phyloP scores from a whole-genome alignment of 2,888 invertebrate genomes.

The Thymelicus sylvestris region DNA sequence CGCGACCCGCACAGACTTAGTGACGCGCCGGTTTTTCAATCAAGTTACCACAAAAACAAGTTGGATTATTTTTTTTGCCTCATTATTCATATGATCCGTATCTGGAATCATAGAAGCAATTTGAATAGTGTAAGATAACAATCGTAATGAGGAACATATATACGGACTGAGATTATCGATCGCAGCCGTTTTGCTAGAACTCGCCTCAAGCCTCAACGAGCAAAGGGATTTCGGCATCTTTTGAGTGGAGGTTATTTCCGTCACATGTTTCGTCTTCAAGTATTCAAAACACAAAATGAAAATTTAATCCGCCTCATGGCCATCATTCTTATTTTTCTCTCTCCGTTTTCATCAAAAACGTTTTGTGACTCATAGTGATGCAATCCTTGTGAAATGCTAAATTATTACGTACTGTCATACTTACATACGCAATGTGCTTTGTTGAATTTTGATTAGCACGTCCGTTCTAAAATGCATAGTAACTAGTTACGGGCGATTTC shows the following conservation, averaged over 20 bases:
- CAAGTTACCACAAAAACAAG: slow-evolving; percentile 49
- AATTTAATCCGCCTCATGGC: slow-evolving; percentile 9
- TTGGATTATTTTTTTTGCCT: slow-evolving; percentile 20
- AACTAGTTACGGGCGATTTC: slow-evolving; percentile 52
- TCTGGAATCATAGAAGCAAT: slow-evolving; percentile 15
- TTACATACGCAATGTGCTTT: slow-evolving; percentile 53
- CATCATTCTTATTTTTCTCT: slow-evolving; percentile 7
- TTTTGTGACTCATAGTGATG: slow-evolving; percentile 59
- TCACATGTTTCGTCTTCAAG: not conserved
- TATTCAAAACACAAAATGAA: slow-evolving; percentile 8
- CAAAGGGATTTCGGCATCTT: slow-evolving; percentile 5
- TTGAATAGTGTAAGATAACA: slow-evolving; percentile 31
- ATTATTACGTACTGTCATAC: slow-evolving; percentile 53
- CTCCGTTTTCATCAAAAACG: slow-evolving; percentile 14
- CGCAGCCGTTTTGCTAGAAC: slow-evolving; percentile 21
- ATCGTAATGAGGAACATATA: slow-evolving; percentile 22
- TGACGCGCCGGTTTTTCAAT: slow-evolving; percentile 63
- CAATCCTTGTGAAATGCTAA: slow-evolving; percentile 59
- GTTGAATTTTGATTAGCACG: slow-evolving; percentile 70
- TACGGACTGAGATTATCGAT: slow-evolving; percentile 27
- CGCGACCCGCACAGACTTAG: slow-evolving; percentile 69
- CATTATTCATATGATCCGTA: slow-evolving; percentile 25
- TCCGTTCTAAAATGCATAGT: slow-evolving; percentile 61
- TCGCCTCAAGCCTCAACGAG: not conserved
- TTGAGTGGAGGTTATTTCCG: slow-evolving; percentile 1